Evolutionary conservation across 2,113 vertebrate species (phyloP), one percentile per base, ranked within the genome.

Genomic region (Pimephales promelas): DNA sequence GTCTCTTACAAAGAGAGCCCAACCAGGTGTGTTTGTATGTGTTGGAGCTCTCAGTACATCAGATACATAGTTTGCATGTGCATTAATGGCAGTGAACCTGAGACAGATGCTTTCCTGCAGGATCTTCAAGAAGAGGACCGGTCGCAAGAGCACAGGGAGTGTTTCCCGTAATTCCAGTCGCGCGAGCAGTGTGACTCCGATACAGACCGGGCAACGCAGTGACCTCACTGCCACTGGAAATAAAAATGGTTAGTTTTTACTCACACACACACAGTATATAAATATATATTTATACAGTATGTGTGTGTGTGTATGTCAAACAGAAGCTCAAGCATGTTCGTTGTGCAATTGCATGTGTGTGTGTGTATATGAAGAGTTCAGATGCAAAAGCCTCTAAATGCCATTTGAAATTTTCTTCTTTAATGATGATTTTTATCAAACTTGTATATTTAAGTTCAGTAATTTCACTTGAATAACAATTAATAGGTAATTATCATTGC

Each of bases 1-100:
- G 47, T 88, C 43, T 81, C 85, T 34, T 88, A 87, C 57, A 83
- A 75, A 80, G 87, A 88, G 72, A 87, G 76, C 34, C 71, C 83
- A 1, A 59, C 80, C 45, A 88, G 83, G 85, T 88, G 10, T 57
- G 47, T 77, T 59, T 68, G 59, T 68, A 5, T 57, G 18, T 73
- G 52, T n/a, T 31, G 22, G 56, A n/a, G 66, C 43, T 16, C n/a
- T 56, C n/a, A n/a, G 36, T 76, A 18, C 28, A n/a, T 1, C 11
- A 18, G 8, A 18, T 34, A 36, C 2, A 20, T 62, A 31, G 4
- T 43, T 71, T 80, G 20, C 28, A 24, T 70, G 61, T 79, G 61
- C 28, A 11, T 61, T 28, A 54, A 5, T 1, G 6, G 22, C 5
- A 62, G 72, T 57, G 11, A 26, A 28, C 5, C 28, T 57, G 36